phyloP scores from a whole-genome alignment of 2,888 invertebrate species.

The Strigamia transsilvanica region DNA sequence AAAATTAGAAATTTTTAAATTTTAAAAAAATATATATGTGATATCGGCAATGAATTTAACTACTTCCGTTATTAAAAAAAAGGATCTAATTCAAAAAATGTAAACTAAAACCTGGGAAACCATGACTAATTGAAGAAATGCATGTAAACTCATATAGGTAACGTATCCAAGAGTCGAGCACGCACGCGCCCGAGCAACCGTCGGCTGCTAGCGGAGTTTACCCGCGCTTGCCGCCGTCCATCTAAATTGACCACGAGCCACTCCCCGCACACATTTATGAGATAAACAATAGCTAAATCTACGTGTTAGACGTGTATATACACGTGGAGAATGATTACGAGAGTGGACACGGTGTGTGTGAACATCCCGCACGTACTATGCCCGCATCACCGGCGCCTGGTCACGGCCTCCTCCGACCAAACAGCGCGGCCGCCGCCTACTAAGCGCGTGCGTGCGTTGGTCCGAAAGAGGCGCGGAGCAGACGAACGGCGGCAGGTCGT shows the following conservation, averaged over 20 bases:
- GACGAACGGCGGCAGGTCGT: background rate
- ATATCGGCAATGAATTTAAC: conserved; percentile 4
- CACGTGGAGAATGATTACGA: background rate
- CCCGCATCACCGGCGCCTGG: background rate
- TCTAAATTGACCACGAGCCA: background rate
- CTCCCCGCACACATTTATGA: background rate
- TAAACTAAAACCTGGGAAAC: background rate
- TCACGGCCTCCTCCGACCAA: conserved; percentile 50
- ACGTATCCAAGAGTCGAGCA: background rate
- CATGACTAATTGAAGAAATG: background rate
- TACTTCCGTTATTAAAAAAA: conserved; percentile 11
- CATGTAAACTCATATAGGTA: background rate
- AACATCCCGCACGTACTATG: background rate
- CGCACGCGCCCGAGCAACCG: conserved; percentile 23
- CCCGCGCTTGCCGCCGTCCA: conserved; percentile 17
- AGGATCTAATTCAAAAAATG: background rate
- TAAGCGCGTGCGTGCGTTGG: background rate
- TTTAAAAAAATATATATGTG: background rate
- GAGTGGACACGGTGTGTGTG: background rate
- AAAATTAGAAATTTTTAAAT: background rate
- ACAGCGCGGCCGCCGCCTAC: conserved; percentile 23
- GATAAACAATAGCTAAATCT: background rate
- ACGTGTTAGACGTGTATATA: background rate
- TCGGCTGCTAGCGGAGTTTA: conserved; percentile 18
- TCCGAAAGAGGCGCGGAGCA: background rate